Conservation (phyloP, 1,140 invertebrate genomes). For the Bombus waltoni region DNA sequence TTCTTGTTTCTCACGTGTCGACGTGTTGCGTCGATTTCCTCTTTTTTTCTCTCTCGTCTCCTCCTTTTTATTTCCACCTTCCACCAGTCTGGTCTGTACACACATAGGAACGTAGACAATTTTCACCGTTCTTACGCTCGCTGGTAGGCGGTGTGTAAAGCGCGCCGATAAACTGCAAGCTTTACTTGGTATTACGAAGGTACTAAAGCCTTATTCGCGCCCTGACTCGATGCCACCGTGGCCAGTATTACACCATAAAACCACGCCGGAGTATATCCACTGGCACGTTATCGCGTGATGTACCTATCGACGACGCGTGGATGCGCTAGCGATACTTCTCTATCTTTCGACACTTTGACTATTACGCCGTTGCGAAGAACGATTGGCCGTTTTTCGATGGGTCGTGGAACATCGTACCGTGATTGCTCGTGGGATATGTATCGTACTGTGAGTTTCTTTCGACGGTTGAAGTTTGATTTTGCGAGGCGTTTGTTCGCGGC, state of each 20-base stretch:
- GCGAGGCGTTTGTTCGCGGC: neutral
- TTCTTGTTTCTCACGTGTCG: conserved; percentile 37
- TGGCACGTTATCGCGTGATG: conserved; percentile 15
- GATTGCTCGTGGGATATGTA: neutral
- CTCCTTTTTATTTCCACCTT: neutral
- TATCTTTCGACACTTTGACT: neutral
- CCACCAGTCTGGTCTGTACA: neutral
- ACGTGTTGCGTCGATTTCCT: neutral
- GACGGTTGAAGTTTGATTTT: neutral
- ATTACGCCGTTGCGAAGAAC: no score
- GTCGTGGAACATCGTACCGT: neutral
- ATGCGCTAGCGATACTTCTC: no score
- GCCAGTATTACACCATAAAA: conserved; percentile 66
- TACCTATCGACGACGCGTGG: neutral
- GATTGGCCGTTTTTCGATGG: neutral
- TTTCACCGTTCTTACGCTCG: conserved; percentile 32
- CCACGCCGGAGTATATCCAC: conserved; percentile 41
- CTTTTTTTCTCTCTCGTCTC: neutral
- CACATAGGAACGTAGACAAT: conserved; percentile 8
- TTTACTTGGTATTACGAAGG: conserved; percentile 62
- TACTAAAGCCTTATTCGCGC: conserved; percentile 64
- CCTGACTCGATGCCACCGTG: conserved; percentile 17
- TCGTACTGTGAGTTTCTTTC: neutral
- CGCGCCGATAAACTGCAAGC: conserved; percentile 64
- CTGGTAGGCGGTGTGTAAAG: conserved; percentile 52